Evolutionary conservation across 2,797 vertebrate genomes (phyloP).

Genomic region (Meriones psammophilus): DNA sequence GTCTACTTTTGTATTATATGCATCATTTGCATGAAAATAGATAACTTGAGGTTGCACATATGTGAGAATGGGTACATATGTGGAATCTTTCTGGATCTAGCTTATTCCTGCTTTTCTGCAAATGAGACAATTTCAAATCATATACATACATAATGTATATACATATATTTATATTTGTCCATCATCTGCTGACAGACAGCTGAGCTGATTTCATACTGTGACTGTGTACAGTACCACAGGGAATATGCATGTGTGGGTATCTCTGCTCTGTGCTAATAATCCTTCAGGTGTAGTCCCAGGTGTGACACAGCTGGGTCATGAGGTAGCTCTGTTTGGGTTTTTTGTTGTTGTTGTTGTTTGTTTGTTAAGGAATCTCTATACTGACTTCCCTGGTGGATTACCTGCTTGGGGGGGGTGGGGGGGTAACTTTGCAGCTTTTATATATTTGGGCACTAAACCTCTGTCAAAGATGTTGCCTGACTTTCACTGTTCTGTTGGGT

Average conservation of each 20-base stretch:
- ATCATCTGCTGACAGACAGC: neutral
- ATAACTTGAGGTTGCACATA: neutral
- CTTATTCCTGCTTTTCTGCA: neutral
- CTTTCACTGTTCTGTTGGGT: neutral
- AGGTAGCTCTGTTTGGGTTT: neutral
- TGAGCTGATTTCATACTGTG: neutral
- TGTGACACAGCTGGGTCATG: neutral
- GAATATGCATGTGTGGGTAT: neutral
- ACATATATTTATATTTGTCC: neutral
- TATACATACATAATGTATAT: too few relatives aligned
- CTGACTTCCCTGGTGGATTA: neutral
- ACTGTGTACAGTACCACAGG: neutral
- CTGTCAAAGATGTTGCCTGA: neutral
- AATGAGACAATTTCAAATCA: neutral
- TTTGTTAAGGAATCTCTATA: neutral
- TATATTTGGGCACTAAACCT: neutral
- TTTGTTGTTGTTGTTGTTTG: neutral
- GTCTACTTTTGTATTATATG: neutral
- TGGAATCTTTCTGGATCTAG: neutral
- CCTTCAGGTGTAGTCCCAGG: neutral
- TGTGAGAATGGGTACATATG: neutral
- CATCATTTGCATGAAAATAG: neutral
- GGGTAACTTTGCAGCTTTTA: neutral
- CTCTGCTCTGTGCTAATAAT: neutral
- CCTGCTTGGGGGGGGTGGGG: too few relatives aligned